These are phyloP conservation scores for Hololepta plana DNA, from an alignment of 2,888 invertebrate genomes.

Conservation along the genomic window DNA sequence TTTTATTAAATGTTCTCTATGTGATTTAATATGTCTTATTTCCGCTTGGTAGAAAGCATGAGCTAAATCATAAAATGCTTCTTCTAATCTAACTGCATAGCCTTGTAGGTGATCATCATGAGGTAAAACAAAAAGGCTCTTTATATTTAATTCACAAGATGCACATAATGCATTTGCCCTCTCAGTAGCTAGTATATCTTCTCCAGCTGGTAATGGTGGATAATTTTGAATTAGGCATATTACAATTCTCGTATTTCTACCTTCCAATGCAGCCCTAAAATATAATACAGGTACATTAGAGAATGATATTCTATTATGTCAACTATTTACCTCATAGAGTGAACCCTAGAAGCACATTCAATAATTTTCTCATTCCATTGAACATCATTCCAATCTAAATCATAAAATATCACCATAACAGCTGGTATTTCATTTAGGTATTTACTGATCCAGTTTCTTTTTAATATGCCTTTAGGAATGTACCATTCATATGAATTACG, in stretches of 20 bases:
- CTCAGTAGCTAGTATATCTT: conserved; percentile 76
- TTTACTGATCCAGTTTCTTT: conserved; percentile 90
- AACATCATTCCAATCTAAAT: conserved; percentile 92
- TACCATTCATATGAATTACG: conserved; percentile 89
- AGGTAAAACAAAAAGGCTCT: conserved; percentile 76
- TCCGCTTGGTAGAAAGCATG: conserved; percentile 85
- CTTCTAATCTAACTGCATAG: conserved; percentile 65
- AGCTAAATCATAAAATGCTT: conserved; percentile 83
- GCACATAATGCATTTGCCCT: conserved; percentile 78
- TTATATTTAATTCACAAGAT: conserved; percentile 81
- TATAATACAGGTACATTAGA: background rate
- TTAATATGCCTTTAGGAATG: conserved; percentile 83
- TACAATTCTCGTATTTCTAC: conserved; percentile 57
- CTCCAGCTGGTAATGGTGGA: conserved; percentile 55
- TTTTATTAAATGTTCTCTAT: conserved; percentile 80
- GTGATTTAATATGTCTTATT: conserved; percentile 69
- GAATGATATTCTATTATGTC: background rate
- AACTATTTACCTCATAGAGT: conserved; percentile 41
- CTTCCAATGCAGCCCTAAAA: conserved; percentile 48
- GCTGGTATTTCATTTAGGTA: conserved; percentile 80
- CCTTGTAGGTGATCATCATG: conserved; percentile 72
- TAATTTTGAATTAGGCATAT: conserved; percentile 83
- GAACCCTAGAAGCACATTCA: conserved; percentile 81
- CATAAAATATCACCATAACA: conserved; percentile 86
- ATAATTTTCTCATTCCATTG: conserved; percentile 90